Conservation (phyloP, 2,888 invertebrate genomes). For the Metacarcinus magister region DNA sequence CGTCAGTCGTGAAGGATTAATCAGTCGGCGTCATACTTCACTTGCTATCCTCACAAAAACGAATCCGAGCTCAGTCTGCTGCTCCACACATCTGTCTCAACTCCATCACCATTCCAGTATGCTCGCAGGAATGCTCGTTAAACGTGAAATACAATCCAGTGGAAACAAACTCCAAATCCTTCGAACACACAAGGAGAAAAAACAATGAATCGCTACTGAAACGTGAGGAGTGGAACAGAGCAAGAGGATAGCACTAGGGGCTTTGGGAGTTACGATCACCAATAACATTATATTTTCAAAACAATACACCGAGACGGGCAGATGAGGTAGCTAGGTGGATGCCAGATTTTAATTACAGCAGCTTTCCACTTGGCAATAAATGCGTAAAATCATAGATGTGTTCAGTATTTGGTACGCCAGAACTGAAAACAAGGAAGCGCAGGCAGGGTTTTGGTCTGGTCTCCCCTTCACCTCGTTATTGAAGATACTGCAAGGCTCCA, state of each 20-base stretch:
- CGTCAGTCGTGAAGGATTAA: too few relatives aligned
- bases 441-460: not conserved
- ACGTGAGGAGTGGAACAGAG: not conserved
- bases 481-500: not conserved
- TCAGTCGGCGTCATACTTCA: not conserved
- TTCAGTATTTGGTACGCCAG: not conserved
- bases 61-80: not conserved
- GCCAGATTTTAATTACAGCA: not conserved
- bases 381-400: not conserved
- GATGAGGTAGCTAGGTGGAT: not conserved
- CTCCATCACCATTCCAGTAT: not conserved
- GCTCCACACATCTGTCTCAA: not conserved
- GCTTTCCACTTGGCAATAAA: not conserved
- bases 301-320: not conserved
- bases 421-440: not conserved
- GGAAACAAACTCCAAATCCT: not conserved
- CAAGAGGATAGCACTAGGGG: not conserved
- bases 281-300: not conserved
- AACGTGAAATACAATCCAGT: not conserved
- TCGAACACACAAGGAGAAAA: not conserved
- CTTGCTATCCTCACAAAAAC: not conserved
- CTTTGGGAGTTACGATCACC: not conserved
- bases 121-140: not conserved
- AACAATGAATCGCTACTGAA: too few relatives aligned
- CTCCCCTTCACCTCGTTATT: not conserved